These are phyloP conservation scores for Drosophila oshimai DNA, from an alignment of 1,140 invertebrate species.

Conservation along the genomic window DNA sequence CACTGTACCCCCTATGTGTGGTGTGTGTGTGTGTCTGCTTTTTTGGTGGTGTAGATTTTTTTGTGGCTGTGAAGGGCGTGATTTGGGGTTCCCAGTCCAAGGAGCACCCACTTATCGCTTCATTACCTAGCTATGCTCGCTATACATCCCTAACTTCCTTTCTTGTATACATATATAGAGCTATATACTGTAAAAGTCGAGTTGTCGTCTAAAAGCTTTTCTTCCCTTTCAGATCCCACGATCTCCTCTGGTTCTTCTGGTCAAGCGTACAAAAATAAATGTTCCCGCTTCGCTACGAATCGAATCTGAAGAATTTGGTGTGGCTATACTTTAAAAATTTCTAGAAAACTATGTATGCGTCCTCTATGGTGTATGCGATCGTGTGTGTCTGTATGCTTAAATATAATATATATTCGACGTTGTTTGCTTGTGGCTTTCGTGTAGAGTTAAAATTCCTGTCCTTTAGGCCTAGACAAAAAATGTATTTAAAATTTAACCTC, in stretches of 20 bases:
- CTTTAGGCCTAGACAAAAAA: constrained; percentile 20
- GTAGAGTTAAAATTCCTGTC: constrained; percentile 28
- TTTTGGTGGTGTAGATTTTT: background rate
- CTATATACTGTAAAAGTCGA: constrained; percentile 26
- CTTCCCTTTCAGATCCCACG: background rate
- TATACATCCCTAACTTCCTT: constrained; percentile 6
- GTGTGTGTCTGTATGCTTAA: constrained; percentile 1
- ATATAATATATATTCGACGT: constrained; percentile 6
- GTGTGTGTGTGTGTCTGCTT: constrained; percentile 7
- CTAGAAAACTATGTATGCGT: constrained; percentile 62
- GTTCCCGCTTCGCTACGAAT: constrained; percentile 23
- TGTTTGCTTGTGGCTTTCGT: background rate
- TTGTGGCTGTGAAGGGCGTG: constrained; percentile 15
- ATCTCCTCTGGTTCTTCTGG: background rate
- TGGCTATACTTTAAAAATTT: constrained; percentile 54
- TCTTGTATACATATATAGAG: background rate
- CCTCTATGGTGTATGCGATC: constrained; percentile 17
- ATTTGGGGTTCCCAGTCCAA: background rate
- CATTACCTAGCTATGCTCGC: constrained; percentile 21
- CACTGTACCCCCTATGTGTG: background rate
- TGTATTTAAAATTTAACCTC: constrained; percentile 39
- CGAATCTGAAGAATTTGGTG: constrained; percentile 18
- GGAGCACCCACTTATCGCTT: constrained; percentile 5
- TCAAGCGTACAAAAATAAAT: constrained; percentile 65
- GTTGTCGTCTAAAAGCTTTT: constrained; percentile 37